Conservation (phyloP, 2,888 invertebrate genomes). For the Callinectes sapidus region DNA sequence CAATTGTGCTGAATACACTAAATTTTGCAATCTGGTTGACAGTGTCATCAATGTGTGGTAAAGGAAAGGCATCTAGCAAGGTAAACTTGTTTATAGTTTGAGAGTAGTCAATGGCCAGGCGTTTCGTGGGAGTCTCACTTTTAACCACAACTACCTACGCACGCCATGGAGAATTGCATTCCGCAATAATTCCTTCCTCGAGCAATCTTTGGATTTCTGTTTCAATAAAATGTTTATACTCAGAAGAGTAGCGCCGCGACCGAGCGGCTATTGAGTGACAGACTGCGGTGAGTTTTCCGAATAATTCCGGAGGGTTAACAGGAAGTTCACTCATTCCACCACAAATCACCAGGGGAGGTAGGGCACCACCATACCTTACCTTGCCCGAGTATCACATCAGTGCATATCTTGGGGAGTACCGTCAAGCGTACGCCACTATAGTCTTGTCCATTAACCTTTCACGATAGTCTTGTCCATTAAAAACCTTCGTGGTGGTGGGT, state of each 20-base stretch:
- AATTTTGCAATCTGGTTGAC: slow-evolving; percentile 50
- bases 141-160: slow-evolving; percentile 46
- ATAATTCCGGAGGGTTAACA: background rate
- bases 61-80: slow-evolving; percentile 39
- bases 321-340: background rate
- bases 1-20: slow-evolving; percentile 64
- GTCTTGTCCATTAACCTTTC: too few species aligned
- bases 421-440: background rate
- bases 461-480: too few species aligned
- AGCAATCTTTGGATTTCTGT: background rate
- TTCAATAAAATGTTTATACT: background rate
- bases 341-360: background rate
- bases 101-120: slow-evolving; percentile 45
- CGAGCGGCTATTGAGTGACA: background rate
- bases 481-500: too few species aligned
- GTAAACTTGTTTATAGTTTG: slow-evolving; percentile 45
- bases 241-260: background rate
- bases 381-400: background rate
- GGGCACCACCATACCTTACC: background rate
- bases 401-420: background rate
- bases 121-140: background rate
- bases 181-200: slow-evolving; percentile 20
- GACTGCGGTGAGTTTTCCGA: background rate
- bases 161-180: slow-evolving; percentile 45
- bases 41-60: slow-evolving; percentile 59